Evolutionary conservation across 2,888 invertebrate genomes (phyloP), one percentile per base, ranked within the genome.

Genomic region (Girardia tigrina): DNA sequence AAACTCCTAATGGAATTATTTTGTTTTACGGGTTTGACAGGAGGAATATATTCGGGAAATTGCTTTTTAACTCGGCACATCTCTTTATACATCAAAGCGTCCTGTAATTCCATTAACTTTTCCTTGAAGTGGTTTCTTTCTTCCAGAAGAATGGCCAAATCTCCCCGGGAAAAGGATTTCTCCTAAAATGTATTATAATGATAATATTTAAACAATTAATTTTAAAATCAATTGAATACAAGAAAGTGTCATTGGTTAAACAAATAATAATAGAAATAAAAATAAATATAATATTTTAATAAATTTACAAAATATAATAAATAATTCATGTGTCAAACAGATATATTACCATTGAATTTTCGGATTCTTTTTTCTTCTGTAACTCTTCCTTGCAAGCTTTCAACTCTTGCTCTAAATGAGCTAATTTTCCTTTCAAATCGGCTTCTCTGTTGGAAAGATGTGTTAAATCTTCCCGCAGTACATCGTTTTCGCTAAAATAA

Each of bases 91-190:
- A 56, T 23, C 2, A 56, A n/a, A 4, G 56, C 56, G 23, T 56
- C 56, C n/a, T 56, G 56, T n/a, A 56, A 56, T n/a, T 56, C 56
- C 56, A 56, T 56, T 16, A 56, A n/a, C 23, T 56, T 56, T n/a
- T 56, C 56, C 23, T 56, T 56, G n/a, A 12, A 56, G n/a, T 56
- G 56, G 23, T 56, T 56, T n/a, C n/a, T 56, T 56, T 56, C 56
- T 16, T 56, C 56, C 56, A 56, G 23, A 6, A 56, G n/a, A 56
- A 56, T 56, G n/a, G 56, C 4, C 56, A 56, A 20, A 20, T 56
- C 56, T 56, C 20, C 4, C n/a, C 56, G 4, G 4, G 56, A 56
- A 56, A 56, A 56, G n/a, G 56, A 12, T 56, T 56, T 56, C 56
- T 56, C 20, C 56, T 56, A n/a, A 8, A 56, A 56, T 2, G 23